Evolutionary conservation across 2,797 vertebrate genomes (phyloP).

Genomic region (Gambelia wislizenii): DNA sequence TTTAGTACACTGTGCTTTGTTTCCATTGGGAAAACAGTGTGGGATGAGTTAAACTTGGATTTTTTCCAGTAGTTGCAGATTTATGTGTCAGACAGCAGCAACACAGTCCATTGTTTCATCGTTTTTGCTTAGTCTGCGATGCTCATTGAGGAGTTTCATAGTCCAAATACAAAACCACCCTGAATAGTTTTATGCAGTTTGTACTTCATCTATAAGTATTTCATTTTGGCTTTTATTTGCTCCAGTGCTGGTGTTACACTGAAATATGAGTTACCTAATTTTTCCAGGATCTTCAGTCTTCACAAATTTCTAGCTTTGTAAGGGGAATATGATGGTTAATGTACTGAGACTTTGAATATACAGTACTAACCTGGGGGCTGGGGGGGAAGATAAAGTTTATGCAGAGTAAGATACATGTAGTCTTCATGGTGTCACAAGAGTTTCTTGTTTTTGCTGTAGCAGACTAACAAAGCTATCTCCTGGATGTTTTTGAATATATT

Average conservation of each 20-base stretch:
- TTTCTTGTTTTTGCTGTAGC: background rate
- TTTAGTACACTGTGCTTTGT: background rate
- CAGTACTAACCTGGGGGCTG: background rate
- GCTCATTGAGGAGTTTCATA: constrained; percentile 44
- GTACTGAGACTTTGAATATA: background rate
- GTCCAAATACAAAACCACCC: constrained; percentile 38
- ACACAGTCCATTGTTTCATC: constrained; percentile 18
- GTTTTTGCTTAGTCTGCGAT: constrained; percentile 52
- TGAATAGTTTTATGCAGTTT: background rate
- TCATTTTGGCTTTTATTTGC: background rate
- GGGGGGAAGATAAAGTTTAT: background rate
- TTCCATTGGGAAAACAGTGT: constrained; percentile 7
- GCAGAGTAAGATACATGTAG: background rate
- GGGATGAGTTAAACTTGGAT: constrained; percentile 21
- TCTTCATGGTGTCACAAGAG: background rate
- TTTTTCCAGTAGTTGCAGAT: constrained; percentile 40
- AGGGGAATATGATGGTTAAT: background rate
- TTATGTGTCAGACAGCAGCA: constrained; percentile 40
- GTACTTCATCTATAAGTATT: background rate
- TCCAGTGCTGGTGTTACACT: background rate
- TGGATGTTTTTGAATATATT: background rate
- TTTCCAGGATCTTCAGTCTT: background rate
- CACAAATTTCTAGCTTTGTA: background rate
- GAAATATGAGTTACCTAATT: background rate
- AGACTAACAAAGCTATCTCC: background rate